Evolutionary conservation across 2,113 vertebrate genomes (phyloP).

Genomic region (Narcine bancroftii): DNA sequence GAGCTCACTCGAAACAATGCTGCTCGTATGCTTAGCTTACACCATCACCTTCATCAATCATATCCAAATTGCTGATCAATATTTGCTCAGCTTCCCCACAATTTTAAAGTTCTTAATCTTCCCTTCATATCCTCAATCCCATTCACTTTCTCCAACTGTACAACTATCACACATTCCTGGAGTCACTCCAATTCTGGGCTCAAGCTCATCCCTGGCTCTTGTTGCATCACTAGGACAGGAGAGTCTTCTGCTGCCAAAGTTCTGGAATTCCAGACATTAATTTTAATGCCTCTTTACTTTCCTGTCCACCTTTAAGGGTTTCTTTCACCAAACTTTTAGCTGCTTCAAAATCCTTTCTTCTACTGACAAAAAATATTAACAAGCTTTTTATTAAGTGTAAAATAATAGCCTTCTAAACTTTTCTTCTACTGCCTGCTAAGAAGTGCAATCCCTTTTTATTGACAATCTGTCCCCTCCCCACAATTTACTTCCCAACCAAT

Average conservation of each 20-base stretch:
- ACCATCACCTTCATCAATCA: background rate
- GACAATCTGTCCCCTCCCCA: too few species aligned
- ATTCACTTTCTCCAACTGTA: background rate
- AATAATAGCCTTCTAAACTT: background rate
- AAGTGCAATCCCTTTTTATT: too few species aligned
- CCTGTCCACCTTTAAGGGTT: background rate
- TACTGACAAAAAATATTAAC: background rate
- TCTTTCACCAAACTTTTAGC: background rate
- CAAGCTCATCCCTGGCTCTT: background rate
- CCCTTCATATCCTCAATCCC: background rate
- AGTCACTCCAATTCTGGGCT: background rate
- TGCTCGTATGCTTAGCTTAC: background rate
- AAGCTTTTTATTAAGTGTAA: background rate
- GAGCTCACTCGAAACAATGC: background rate
- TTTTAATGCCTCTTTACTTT: background rate
- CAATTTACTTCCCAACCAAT: too few species aligned
- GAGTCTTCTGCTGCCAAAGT: background rate
- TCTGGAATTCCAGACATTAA: background rate
- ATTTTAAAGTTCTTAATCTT: background rate
- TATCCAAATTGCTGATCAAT: background rate
- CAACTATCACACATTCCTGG: background rate
- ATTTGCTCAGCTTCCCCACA: background rate
- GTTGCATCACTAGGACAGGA: background rate
- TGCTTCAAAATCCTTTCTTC: background rate
- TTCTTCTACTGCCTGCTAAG: background rate